Base-by-base conservation (phyloP, 2,113 vertebrate species). In the Calyptomena viridis region DNA sequence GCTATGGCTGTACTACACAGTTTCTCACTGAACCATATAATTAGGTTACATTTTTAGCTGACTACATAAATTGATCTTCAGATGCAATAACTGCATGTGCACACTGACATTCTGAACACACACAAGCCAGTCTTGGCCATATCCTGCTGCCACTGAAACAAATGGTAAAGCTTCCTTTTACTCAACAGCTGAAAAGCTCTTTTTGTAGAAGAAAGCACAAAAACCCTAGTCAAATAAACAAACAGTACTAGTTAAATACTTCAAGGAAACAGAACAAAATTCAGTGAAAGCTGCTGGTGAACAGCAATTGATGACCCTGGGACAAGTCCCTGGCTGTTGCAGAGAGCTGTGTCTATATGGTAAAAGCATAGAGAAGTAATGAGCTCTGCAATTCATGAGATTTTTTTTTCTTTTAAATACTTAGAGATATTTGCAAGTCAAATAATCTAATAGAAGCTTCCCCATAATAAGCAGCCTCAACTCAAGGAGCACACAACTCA, bases 31-130 rank as follows among this genome's bases (percentile, higher is more conserved):
- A 96, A 92, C 85, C 94, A 93, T 88, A 19, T 92, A 93, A 95
- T 97, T 86, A 92, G 78, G 83, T 88, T 86, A 93, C 76, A 71
- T 86, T 94, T 96, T 96, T 81, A 96, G 92, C 92, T 92, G 68
- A 88, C 75, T 93, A 92, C 72, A 90, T 71, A 77, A 88, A 92
- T 55, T 80, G 85, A 94, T 92, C 79, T 93, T 80, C 85, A 91
- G 68, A 93, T 88, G 67, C 55, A 93, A n/a, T 59, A 74, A 88
- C 59, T 59, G 55, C 50, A 47, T 71, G 64, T 39, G 68, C 92
- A 88, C 75, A 42, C 75, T 49, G 47, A 92, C 83, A 56, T 78
- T 83, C 42, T 2, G 2, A 63, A 81, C 27, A 47, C 2, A 5
- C 72, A 81, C 19, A 78, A n/a, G 40, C 31, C 53, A 27, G 42